phyloP scores from a whole-genome alignment of 2,888 invertebrate species.

The Tinea trinotella region DNA sequence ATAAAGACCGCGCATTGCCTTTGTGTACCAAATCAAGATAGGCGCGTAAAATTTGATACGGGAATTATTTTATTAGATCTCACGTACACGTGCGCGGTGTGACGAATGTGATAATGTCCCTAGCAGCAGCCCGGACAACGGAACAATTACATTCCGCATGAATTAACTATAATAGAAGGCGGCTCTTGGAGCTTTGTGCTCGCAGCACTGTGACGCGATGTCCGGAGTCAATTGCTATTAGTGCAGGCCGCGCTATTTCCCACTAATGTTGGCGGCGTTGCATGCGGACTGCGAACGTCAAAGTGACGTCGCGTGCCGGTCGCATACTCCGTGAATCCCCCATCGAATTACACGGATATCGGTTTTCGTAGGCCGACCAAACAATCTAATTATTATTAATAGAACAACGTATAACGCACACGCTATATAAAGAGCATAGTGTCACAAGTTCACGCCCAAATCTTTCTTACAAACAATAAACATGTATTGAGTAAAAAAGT shows the following conservation, averaged over 20 bases:
- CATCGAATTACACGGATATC: constrained; percentile 44
- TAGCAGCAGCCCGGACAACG: constrained; percentile 42
- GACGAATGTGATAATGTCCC: constrained; percentile 68
- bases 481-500: background rate
- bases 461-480: background rate
- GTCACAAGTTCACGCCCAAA: background rate
- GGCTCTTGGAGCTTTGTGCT: constrained; percentile 56
- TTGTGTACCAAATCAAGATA: constrained; percentile 70
- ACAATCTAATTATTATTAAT: constrained; percentile 37
- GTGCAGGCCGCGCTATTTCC: constrained; percentile 29
- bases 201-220: constrained; percentile 27
- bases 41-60: constrained; percentile 70
- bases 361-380: constrained; percentile 36
- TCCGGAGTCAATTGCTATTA: constrained; percentile 38
- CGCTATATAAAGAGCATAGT: background rate
- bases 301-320: constrained; percentile 16
- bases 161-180: constrained; percentile 57
- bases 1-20: constrained; percentile 41
- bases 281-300: constrained; percentile 17
- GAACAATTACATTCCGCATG: constrained; percentile 68
- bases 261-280: constrained; percentile 6
- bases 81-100: constrained; percentile 67
- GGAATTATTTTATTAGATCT: constrained; percentile 71
- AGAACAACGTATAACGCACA: constrained; percentile 18
- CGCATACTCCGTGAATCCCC: constrained; percentile 10